Conservation (phyloP, 2,113 vertebrate species). For the Rana temporaria region DNA sequence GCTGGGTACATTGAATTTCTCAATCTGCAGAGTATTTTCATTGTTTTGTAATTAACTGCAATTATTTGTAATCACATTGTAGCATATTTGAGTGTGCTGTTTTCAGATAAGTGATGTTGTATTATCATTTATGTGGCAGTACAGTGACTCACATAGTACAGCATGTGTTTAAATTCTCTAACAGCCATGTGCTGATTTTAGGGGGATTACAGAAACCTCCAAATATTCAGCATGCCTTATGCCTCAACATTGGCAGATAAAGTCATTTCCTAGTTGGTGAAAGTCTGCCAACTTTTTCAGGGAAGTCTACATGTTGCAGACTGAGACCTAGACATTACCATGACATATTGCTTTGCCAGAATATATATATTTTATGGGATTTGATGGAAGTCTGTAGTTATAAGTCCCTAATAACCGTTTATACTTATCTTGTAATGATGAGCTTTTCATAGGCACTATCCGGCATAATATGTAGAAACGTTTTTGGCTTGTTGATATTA, state of each 20-base stretch:
- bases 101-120: background rate
- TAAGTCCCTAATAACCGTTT: constrained; percentile 1
- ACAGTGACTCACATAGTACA: background rate
- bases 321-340: constrained; percentile 24
- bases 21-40: background rate
- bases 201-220: background rate
- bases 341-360: constrained; percentile 1
- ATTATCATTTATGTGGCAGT: background rate
- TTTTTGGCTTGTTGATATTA: background rate
- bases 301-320: constrained; percentile 30
- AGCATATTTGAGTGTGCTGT: background rate
- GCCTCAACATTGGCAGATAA: constrained; percentile 14
- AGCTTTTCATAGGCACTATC: background rate
- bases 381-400: background rate
- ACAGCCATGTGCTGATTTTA: background rate
- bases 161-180: background rate
- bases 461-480: background rate
- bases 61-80: background rate
- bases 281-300: constrained; percentile 33
- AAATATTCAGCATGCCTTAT: constrained; percentile 8
- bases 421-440: background rate
- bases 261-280: constrained; percentile 1
- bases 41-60: background rate
- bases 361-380: constrained; percentile 9
- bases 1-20: background rate